Evolutionary conservation across 1,140 invertebrate genomes (phyloP), one percentile per base, ranked within the genome.

Genomic region (Phocides pigmalion): DNA sequence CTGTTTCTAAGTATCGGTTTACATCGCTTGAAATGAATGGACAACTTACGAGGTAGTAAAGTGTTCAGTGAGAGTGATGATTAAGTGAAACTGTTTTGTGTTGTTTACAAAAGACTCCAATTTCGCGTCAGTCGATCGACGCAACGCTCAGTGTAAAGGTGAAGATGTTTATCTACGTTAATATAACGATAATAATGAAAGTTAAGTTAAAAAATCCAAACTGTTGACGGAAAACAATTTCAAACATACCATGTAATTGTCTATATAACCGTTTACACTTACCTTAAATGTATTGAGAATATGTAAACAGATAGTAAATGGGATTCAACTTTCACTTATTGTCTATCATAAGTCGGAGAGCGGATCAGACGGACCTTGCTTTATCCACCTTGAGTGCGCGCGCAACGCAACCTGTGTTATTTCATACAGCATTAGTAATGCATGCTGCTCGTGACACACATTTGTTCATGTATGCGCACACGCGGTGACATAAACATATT

Each of bases 301-400:
- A n/a, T n/a, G n/a, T n/a, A n/a, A n/a, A n/a, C n/a, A n/a, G n/a
- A 8, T 42, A 46, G 25, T 53, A 54, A 64, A 49, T 62, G 54
- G 47, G 73, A 72, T 73, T 59, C 56, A 66, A 85, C 84, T 87
- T 87, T 87, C 82, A 81, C 82, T 84, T 70, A 70, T 66, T 73
- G 71, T 75, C 70, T 70, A 79, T 81, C 66, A 68, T 37, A 9
- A 53, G 37, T 66, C 61, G 77, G 78, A 82, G 86, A 89, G 84
- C 62, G 84, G 79, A 79, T 81, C 70, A 78, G 73, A 73, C 75
- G 78, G 79, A 84, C 86, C 86, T 89, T 89, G 84, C 61, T 67
- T 68, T 82, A 79, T 72, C 69, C 72, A 66, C 85, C 85, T 88
- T 88, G 83, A 83, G 62, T 50, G 74, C 72, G 78, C 74, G 79